phyloP scores from a whole-genome alignment of 1,140 invertebrate species.

The Micrasema longulum region DNA sequence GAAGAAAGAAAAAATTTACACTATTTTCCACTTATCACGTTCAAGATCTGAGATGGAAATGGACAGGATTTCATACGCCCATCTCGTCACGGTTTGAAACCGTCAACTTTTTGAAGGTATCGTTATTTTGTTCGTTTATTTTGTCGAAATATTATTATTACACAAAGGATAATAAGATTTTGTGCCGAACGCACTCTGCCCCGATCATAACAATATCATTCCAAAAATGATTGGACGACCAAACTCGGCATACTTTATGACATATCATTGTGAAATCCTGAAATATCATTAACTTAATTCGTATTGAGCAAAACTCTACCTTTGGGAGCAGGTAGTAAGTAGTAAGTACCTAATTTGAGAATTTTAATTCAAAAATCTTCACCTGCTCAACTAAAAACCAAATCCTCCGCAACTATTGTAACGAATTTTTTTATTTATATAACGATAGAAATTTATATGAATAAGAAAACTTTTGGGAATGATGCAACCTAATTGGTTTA shows the following conservation, averaged over 20 bases:
- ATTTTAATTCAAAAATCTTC: too few relatives aligned
- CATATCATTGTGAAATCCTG: not conserved
- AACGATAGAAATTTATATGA: too few relatives aligned
- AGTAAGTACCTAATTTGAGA: too few relatives aligned
- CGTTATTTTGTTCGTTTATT: conserved; percentile 24
- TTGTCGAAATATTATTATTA: conserved; percentile 20
- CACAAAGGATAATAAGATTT: conserved; percentile 14
- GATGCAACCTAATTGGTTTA: too few relatives aligned
- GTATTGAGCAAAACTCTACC: too few relatives aligned
- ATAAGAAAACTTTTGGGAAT: too few relatives aligned
- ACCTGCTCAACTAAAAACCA: too few relatives aligned
- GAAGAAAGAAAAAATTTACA: conserved; percentile 3
- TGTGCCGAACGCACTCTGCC: conserved; percentile 3
- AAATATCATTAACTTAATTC: conserved; percentile 3
- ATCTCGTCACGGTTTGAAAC: conserved; percentile 12
- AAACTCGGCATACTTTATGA: conserved; percentile 9
- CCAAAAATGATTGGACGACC: conserved; percentile 23
- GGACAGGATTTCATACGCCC: conserved; percentile 18
- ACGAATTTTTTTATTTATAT: too few relatives aligned
- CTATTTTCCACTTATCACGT: conserved; percentile 20
- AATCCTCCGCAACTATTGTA: too few relatives aligned
- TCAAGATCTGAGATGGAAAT: conserved; percentile 17
- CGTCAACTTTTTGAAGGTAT: conserved; percentile 16
- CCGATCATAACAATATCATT: conserved; percentile 6
- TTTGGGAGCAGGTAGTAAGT: too few relatives aligned